These are phyloP conservation scores for Cyclina sinensis DNA, from an alignment of 1,140 invertebrate genomes.

Conservation along the genomic window DNA sequence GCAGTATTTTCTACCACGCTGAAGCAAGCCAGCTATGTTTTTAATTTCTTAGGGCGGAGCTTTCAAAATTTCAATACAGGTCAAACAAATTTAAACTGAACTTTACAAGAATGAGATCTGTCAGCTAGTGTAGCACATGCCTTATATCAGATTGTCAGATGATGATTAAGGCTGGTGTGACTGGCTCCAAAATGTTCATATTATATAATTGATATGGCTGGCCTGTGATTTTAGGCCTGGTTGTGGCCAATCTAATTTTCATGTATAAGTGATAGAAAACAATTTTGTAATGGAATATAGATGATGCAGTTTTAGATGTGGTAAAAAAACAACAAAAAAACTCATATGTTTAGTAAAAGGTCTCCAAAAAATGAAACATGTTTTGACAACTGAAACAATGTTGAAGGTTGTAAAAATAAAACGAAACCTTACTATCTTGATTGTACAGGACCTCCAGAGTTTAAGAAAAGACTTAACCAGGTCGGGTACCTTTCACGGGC, in stretches of 20 bases:
- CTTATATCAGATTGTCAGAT: not conserved
- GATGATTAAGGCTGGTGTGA: not conserved
- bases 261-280: too few relatives aligned
- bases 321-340: too few relatives aligned
- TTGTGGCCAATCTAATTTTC: too few relatives aligned
- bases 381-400: too few relatives aligned
- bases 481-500: not conserved
- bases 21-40: too few relatives aligned
- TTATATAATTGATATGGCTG: slow-evolving; percentile 3
- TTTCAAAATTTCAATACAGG: not conserved
- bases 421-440: not conserved
- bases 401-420: too few relatives aligned
- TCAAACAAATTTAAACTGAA: not conserved
- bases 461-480: not conserved
- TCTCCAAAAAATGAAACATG: too few relatives aligned
- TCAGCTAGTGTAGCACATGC: not conserved
- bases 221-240: not conserved
- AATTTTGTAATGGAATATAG: too few relatives aligned
- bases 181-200: slow-evolving; percentile 2
- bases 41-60: too few relatives aligned
- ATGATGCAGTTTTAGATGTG: too few relatives aligned
- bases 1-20: too few relatives aligned
- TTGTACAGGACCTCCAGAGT: slow-evolving; percentile 44
- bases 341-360: too few relatives aligned
- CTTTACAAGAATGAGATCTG: not conserved